These are phyloP conservation scores for Calephelis virginiensis DNA, from an alignment of 1,140 invertebrate genomes.

Conservation along the genomic window DNA sequence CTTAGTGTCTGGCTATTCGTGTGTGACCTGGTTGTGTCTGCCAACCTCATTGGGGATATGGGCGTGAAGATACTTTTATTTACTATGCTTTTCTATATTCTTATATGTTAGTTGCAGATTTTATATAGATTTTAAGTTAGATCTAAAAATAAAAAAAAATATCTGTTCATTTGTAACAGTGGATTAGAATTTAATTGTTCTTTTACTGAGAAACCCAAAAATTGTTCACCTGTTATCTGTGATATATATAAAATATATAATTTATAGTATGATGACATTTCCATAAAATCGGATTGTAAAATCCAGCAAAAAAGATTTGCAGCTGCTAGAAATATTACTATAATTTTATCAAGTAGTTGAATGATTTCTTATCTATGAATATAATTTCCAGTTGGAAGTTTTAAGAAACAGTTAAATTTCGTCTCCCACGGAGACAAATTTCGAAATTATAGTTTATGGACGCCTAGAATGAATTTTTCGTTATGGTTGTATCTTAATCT, in stretches of 20 bases:
- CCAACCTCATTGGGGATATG: too few species aligned
- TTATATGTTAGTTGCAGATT: too few species aligned
- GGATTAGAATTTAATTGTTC: background rate
- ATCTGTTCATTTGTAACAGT: background rate
- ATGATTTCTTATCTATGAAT: background rate
- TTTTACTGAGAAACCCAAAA: background rate
- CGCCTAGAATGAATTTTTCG: background rate
- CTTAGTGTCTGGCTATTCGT: too few species aligned
- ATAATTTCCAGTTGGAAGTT: background rate
- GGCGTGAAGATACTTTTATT: too few species aligned
- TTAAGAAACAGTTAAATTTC: constrained; percentile 3
- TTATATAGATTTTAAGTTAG: too few species aligned
- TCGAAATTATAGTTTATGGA: background rate
- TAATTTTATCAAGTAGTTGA: background rate
- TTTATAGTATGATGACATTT: background rate
- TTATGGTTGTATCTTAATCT: constrained; percentile 57
- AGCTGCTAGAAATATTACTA: constrained; percentile 1
- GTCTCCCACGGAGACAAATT: constrained; percentile 4
- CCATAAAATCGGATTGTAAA: constrained; percentile 6
- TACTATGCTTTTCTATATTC: too few species aligned
- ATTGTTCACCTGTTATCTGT: constrained; percentile 1
- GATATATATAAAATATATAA: background rate
- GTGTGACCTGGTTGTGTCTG: too few species aligned
- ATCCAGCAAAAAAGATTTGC: background rate
- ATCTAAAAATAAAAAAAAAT: too few species aligned